Base-by-base conservation (phyloP, 2,113 vertebrate species). In the Hippocampus comes region DNA sequence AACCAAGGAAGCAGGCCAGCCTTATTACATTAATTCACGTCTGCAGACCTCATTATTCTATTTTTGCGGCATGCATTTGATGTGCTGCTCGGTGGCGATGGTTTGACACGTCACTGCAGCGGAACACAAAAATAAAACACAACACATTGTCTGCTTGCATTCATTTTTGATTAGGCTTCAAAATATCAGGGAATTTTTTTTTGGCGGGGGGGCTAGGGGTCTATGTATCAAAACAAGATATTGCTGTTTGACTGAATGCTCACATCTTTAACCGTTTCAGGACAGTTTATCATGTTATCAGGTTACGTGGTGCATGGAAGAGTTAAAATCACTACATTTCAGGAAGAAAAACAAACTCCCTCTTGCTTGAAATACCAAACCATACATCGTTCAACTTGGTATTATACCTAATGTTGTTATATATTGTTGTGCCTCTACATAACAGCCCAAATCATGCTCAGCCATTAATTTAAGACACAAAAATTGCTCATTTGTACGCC, bases 1-100 rank as follows among this genome's bases (percentile, higher is more conserved):
- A 75, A 68, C 59, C 15, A 38, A 74, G 77, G 66, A 88, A 89
- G 78, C 79, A 81, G 81, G 77, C 74, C 75, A 75, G 43, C 77
- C 78, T 90, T 77, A 78, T 91, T 89, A 84, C 63, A 78, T 84
- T 84, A 38, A 82, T 82, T 64, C 72, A 27, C 43, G 49, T 82
- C 65, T 79, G 68, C 46, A 70, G 82, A 79, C 83, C 86, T 90
- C 75, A 78, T 90, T 91, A 86, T 87, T 79, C 72, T 73, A 48
- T 57, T 81, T 82, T 78, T 86, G 76, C 67, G n/a, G 71, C 68
- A 71, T 78, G 78, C 68, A 73, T 84, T 84, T 82, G 65, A 90
- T 38, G 78, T 77, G 66, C 67, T 67, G 69, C 74, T 80, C 82
- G 84, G 55, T 79, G 69, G 49, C 11, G 43, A 60, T 51, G 63